Evolutionary conservation across 2,797 vertebrate genomes (phyloP).

Genomic region (Scolopax rusticola): DNA sequence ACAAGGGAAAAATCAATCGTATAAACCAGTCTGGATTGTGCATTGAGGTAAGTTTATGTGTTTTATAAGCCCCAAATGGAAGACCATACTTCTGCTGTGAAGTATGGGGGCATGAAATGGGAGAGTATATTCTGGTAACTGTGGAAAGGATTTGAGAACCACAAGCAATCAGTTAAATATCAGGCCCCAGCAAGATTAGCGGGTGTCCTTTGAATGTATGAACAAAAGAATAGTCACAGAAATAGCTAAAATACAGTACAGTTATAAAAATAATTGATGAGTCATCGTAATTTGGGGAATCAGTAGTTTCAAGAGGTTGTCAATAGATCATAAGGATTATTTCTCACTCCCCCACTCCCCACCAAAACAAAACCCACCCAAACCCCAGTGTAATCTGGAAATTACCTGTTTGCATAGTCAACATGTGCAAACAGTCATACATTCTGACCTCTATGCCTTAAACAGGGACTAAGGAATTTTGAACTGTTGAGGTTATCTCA

Average conservation of each 20-base stretch:
- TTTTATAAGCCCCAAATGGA: background rate
- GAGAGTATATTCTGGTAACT: background rate
- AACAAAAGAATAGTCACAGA: background rate
- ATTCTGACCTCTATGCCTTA: background rate
- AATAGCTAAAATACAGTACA: background rate
- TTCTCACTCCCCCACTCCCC: accelerated
- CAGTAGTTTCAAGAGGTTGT: background rate
- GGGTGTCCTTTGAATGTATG: background rate
- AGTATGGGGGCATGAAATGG: background rate
- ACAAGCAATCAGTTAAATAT: background rate
- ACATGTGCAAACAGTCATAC: background rate
- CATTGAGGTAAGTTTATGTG: background rate
- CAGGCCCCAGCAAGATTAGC: background rate
- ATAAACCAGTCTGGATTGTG: background rate
- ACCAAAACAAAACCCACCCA: background rate
- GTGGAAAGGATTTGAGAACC: background rate
- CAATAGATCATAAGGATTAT: background rate
- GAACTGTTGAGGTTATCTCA: background rate
- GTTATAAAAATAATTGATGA: background rate
- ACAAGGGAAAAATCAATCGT: background rate
- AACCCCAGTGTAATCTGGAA: background rate
- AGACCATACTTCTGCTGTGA: background rate
- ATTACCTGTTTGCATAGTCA: background rate
- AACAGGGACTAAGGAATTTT: background rate
- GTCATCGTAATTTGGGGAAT: background rate